Percentiles rank a stretch among this genome's conserved stretches.
Evolutionary conservation across 1,140 invertebrate species (phyloP).

Genomic region (Cryptotermes secundus): DNA sequence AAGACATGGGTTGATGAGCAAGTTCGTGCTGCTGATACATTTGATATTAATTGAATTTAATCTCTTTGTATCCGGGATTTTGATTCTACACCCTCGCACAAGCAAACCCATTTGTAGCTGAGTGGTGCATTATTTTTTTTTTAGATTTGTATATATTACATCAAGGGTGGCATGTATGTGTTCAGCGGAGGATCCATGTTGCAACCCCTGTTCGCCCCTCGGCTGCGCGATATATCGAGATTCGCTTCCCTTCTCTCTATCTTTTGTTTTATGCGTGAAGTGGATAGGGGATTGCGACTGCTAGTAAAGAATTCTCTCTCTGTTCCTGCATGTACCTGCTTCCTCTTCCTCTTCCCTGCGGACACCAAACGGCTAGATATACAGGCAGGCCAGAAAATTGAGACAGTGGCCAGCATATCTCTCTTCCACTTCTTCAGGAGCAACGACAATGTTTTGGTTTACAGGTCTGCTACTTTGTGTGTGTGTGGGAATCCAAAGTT

Average conservation of each 20-base stretch:
- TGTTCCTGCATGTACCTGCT: background rate
- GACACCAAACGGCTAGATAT: constrained; percentile 15
- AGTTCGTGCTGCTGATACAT: background rate
- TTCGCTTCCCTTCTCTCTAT: background rate
- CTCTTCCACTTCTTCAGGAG: background rate
- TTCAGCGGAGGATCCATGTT: background rate
- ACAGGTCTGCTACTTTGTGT: too few relatives aligned
- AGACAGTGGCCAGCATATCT: background rate
- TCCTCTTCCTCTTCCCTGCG: background rate
- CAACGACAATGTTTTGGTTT: background rate
- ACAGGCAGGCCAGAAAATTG: constrained; percentile 24
- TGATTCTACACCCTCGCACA: background rate
- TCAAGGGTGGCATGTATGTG: constrained; percentile 4
- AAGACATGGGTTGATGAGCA: background rate
- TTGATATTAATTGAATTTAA: background rate
- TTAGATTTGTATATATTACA: constrained; percentile 8
- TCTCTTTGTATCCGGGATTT: background rate
- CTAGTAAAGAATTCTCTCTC: constrained; percentile 16
- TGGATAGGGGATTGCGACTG: constrained; percentile 9
- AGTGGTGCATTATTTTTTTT: background rate
- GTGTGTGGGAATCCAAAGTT: too few relatives aligned
- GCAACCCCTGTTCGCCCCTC: background rate
- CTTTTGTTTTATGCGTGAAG: constrained; percentile 27
- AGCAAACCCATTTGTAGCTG: background rate
- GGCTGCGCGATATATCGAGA: background rate